These are phyloP conservation scores for Trachemys scripta DNA, from an alignment of 2,113 vertebrate genomes.

Conservation along the genomic window DNA sequence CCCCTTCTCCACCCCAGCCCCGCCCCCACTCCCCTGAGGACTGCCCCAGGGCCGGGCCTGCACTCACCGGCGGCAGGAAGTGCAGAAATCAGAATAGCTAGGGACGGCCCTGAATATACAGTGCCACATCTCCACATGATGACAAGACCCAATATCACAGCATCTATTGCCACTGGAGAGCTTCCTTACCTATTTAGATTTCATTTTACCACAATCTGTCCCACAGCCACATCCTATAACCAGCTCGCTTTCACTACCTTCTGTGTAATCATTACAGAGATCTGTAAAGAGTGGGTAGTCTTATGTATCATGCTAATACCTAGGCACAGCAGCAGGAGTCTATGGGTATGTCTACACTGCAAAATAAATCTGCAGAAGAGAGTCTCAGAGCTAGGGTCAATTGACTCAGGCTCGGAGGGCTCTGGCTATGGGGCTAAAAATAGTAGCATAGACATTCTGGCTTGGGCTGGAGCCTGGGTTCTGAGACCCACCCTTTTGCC, in stretches of 20 bases:
- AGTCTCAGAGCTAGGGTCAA: neutral
- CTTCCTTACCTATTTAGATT: neutral
- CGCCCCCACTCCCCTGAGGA: too few species aligned
- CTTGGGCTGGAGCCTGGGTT: neutral
- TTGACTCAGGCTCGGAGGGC: neutral
- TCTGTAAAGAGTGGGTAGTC: conserved; percentile 11
- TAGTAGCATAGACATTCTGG: neutral
- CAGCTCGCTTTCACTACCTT: neutral
- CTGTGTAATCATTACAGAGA: neutral
- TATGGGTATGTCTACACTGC: neutral
- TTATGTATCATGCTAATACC: conserved; percentile 15
- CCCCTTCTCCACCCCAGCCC: too few species aligned
- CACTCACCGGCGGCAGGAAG: too few species aligned
- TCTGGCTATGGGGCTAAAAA: neutral
- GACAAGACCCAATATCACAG: neutral
- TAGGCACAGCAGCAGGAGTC: conserved; percentile 26
- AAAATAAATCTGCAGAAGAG: neutral
- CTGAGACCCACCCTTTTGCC: neutral
- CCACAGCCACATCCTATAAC: neutral
- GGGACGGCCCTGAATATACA: neutral
- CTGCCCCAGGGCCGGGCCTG: too few species aligned
- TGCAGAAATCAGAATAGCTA: too few species aligned
- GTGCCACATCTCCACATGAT: neutral
- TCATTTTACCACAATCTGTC: neutral
- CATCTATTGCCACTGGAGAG: neutral